A percentile compares a stretch with the other conserved stretches of the same genome.
These are phyloP conservation scores for Epizoanthus ramosus DNA, from an alignment of 92 coral and sea anemone genomes.

Conservation along the genomic window DNA sequence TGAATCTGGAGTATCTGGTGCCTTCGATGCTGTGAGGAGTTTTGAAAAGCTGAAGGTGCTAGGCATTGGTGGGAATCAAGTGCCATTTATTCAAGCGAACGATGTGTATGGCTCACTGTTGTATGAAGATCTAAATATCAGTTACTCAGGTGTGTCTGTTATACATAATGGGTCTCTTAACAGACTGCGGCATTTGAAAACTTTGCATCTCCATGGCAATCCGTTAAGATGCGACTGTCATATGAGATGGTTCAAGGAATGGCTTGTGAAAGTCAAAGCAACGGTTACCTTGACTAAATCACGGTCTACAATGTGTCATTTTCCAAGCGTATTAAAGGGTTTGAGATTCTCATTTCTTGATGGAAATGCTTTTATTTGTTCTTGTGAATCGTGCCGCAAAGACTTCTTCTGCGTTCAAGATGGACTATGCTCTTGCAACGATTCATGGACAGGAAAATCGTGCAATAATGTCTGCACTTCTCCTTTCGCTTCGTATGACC, in stretches of 20 bases:
- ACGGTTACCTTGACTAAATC: not conserved
- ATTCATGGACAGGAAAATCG: constrained; percentile 10
- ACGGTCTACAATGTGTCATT: not conserved
- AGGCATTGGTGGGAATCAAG: constrained; percentile 25
- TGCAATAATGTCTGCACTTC: constrained; percentile 29
- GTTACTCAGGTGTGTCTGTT: not conserved
- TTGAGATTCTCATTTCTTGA: not conserved
- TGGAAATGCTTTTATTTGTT: not conserved
- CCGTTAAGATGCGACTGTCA: constrained; percentile 31
- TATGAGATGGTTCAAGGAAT: constrained; percentile 23
- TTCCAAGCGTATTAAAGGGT: not conserved
- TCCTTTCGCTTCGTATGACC: not conserved
- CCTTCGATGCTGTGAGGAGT: not conserved
- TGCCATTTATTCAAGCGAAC: constrained; percentile 16
- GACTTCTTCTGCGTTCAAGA: not conserved
- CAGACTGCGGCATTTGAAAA: constrained; percentile 20
- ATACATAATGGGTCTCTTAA: constrained; percentile 30
- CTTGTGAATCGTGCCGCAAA: constrained; percentile 14
- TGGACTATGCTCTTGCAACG: not conserved
- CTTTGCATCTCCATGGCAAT: constrained; percentile 12
- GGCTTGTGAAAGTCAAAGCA: not conserved
- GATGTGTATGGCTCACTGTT: not conserved
- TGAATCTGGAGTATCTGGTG: not conserved
- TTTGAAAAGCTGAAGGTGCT: constrained; percentile 13
- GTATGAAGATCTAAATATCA: constrained; percentile 25